A percentile compares a stretch with the other conserved stretches of the same genome.
Evolutionary conservation across 2,797 vertebrate genomes (phyloP).

Genomic region (Labeo calbasu): DNA sequence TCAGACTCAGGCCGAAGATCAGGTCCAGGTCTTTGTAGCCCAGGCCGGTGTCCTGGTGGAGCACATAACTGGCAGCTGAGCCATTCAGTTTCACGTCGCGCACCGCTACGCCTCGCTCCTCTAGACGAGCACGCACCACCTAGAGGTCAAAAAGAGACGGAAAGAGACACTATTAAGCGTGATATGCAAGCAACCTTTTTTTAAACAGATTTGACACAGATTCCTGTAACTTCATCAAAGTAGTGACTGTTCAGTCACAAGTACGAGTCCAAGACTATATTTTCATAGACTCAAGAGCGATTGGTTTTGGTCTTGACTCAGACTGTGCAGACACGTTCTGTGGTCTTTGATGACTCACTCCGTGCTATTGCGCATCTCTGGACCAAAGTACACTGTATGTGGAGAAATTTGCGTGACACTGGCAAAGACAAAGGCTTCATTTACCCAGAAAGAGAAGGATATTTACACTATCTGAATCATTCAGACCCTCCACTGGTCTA

Average conservation of each 20-base stretch:
- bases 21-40: conserved; percentile 96
- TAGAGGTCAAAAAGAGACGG: conserved; percentile 60
- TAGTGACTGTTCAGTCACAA: background rate
- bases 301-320: background rate
- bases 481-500: background rate
- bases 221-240: background rate
- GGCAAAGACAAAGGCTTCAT: background rate
- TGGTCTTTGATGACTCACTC: background rate
- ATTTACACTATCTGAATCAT: background rate
- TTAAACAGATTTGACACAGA: background rate
- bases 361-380: background rate
- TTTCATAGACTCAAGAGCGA: background rate
- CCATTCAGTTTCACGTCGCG: conserved; percentile 89
- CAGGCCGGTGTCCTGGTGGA: conserved; percentile 91
- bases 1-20: conserved; percentile 89
- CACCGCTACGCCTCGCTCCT: conserved; percentile 84
- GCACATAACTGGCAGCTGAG: conserved; percentile 91
- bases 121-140: conserved; percentile 90
- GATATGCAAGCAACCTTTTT: background rate
- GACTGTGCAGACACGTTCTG: background rate
- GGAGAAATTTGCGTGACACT: background rate
- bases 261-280: background rate
- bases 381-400: background rate
- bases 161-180: background rate
- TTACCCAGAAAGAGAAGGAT: background rate